phyloP scores from a whole-genome alignment of 2,797 vertebrate genomes.

The Scleropages formosus region DNA sequence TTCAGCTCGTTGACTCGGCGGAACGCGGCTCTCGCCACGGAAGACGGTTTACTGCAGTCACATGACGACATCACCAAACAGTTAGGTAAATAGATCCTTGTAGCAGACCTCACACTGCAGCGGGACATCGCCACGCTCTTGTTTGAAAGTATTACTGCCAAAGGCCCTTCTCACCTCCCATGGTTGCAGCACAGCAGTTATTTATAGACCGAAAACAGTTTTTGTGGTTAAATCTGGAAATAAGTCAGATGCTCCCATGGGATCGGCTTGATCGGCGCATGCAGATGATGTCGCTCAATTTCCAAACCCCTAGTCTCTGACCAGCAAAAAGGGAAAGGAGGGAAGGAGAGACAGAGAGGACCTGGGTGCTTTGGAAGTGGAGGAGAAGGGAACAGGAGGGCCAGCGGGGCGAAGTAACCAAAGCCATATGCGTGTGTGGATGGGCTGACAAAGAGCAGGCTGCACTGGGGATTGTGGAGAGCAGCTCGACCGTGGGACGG shows the following conservation, averaged over 20 bases:
- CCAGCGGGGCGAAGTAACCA: constrained; percentile 57
- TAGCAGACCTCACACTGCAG: background rate
- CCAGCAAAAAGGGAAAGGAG: background rate
- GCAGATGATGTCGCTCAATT: constrained; percentile 49
- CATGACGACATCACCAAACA: no score
- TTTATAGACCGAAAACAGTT: constrained; percentile 29
- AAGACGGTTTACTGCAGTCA: background rate
- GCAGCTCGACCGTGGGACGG: background rate
- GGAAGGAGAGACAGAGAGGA: background rate
- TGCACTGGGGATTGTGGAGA: background rate
- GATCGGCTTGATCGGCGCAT: constrained; percentile 26
- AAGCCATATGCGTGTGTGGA: constrained; percentile 54
- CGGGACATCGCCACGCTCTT: background rate
- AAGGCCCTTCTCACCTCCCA: background rate
- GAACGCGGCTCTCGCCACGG: background rate
- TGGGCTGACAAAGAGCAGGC: constrained; percentile 21
- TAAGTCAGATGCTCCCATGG: constrained; percentile 22
- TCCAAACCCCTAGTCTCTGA: background rate
- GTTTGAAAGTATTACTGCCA: background rate
- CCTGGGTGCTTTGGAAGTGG: no score
- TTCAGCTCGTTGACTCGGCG: background rate
- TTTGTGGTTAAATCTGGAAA: constrained; percentile 21
- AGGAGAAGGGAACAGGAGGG: constrained; percentile 52
- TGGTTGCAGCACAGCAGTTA: constrained; percentile 12
- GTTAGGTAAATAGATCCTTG: background rate